Conservation (phyloP, 2,888 invertebrate genomes). For the Carabus problematicus region DNA sequence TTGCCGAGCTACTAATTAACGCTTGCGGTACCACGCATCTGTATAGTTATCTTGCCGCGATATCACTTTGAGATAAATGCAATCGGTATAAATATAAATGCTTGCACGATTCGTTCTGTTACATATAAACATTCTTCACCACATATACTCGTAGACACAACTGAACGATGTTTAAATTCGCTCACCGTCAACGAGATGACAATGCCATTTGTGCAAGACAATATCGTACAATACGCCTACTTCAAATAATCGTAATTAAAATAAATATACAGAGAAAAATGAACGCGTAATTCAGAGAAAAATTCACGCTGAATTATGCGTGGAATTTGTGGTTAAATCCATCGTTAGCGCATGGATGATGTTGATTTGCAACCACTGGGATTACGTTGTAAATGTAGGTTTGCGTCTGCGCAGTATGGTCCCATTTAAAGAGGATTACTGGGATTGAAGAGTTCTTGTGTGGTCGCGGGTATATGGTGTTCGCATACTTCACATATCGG, state of each 20-base stretch:
- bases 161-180: slow-evolving; percentile 18
- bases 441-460: slow-evolving; percentile 20
- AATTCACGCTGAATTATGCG: too few relatives aligned
- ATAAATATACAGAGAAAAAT: too few relatives aligned
- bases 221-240: too few relatives aligned
- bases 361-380: slow-evolving; percentile 7
- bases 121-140: slow-evolving; percentile 1
- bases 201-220: slow-evolving; percentile 31
- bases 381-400: background rate
- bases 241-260: too few relatives aligned
- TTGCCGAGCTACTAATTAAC: slow-evolving; percentile 37
- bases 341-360: background rate
- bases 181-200: slow-evolving; percentile 15
- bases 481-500: slow-evolving; percentile 36
- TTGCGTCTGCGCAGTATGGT: background rate
- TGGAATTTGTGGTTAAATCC: too few relatives aligned
- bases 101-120: slow-evolving; percentile 27
- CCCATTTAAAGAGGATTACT: slow-evolving; percentile 6
- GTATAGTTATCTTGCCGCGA: slow-evolving; percentile 31
- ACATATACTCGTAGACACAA: background rate
- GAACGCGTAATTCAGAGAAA: too few relatives aligned
- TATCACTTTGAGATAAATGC: slow-evolving; percentile 39
- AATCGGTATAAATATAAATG: slow-evolving; percentile 40
- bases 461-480: slow-evolving; percentile 18
- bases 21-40: slow-evolving; percentile 31